A percentile compares a stretch with the other conserved stretches of the same genome.
Conservation (phyloP, 1,140 invertebrate genomes). For the Sarcophaga peregrina region DNA sequence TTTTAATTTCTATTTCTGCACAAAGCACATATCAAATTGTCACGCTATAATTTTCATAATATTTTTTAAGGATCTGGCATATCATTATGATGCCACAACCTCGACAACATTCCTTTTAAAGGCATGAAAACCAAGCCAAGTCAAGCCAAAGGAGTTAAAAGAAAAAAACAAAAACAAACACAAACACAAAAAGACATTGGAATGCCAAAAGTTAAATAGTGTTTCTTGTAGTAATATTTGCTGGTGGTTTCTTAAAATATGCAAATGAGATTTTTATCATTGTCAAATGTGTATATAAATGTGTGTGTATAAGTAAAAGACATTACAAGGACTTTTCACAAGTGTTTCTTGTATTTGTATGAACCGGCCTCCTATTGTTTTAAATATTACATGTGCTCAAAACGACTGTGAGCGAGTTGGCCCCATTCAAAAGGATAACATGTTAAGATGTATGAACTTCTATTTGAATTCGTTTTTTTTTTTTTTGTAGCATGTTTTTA, state of each 20-base stretch:
- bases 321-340: slow-evolving; percentile 31
- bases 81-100: no score
- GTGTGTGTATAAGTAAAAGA: background rate
- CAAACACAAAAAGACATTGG: background rate
- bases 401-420: no score
- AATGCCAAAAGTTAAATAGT: slow-evolving; percentile 3
- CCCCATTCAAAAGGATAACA: background rate
- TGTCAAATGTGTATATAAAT: slow-evolving; percentile 29
- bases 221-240: slow-evolving; percentile 9
- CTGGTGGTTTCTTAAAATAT: slow-evolving; percentile 24
- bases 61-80: no score
- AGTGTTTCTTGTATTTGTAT: background rate
- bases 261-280: slow-evolving; percentile 47
- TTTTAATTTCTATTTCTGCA: slow-evolving; percentile 8
- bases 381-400: background rate
- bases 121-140: background rate
- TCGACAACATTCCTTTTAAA: background rate
- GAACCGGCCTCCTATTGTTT: slow-evolving; percentile 4
- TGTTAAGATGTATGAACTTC: background rate
- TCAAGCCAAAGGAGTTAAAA: slow-evolving; percentile 7
- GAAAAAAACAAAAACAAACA: background rate
- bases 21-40: background rate
- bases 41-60: slow-evolving; percentile 32
- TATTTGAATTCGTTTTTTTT: no score
- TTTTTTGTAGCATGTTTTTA: background rate